These are phyloP conservation scores for Lasioglossum figueresi DNA, from an alignment of 2,888 invertebrate genomes.

Conservation along the genomic window DNA sequence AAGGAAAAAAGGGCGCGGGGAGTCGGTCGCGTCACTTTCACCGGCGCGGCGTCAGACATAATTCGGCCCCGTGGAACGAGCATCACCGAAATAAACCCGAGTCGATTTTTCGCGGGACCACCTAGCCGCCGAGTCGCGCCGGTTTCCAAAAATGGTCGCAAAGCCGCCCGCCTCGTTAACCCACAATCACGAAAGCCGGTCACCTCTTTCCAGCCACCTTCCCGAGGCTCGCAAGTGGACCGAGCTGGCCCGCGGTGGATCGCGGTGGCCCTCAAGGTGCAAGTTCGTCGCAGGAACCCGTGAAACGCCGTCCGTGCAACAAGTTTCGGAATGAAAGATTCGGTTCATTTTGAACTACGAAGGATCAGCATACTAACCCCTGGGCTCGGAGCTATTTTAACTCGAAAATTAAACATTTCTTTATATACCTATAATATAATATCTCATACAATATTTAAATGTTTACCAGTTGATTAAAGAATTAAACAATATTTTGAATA, in stretches of 20 bases:
- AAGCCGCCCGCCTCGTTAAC: constrained; percentile 58
- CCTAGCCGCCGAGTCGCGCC: not conserved
- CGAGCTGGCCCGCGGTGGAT: constrained; percentile 19
- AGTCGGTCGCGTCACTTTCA: constrained; percentile 13
- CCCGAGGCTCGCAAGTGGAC: constrained; percentile 31
- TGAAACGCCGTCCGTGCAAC: too few species aligned
- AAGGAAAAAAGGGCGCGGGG: constrained; percentile 10
- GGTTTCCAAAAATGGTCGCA: constrained; percentile 67
- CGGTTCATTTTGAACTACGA: too few species aligned
- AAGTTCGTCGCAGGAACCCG: not conserved
- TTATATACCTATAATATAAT: too few species aligned
- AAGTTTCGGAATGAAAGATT: too few species aligned
- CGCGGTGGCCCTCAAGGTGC: not conserved
- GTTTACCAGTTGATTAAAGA: too few species aligned
- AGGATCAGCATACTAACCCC: too few species aligned
- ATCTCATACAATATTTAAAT: too few species aligned
- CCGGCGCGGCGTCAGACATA: not conserved
- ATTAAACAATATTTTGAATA: too few species aligned
- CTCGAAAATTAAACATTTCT: too few species aligned
- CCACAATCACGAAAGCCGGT: constrained; percentile 69
- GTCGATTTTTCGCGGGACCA: constrained; percentile 46
- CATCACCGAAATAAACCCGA: constrained; percentile 46
- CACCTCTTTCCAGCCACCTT: constrained; percentile 64
- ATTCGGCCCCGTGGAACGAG: not conserved
- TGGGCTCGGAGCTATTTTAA: too few species aligned